phyloP scores from a whole-genome alignment of 1,140 invertebrate genomes.

The Musca domestica region DNA sequence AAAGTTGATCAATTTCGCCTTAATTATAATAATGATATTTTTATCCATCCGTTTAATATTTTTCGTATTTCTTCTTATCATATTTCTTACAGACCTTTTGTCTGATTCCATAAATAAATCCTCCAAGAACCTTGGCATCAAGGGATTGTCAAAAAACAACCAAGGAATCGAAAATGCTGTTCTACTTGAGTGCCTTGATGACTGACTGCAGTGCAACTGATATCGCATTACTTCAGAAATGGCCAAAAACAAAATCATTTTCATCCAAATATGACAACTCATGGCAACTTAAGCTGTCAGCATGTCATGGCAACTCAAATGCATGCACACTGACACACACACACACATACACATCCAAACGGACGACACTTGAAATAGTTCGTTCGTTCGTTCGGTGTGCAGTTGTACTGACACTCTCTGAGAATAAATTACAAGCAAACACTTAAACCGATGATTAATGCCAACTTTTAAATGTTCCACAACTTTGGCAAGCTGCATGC shows the following conservation, averaged over 20 bases:
- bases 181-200: too few relatives aligned
- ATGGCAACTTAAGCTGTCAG: not conserved
- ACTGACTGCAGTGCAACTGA: too few relatives aligned
- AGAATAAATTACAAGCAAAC: not conserved
- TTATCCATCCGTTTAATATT: too few relatives aligned
- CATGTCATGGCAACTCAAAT: constrained; percentile 2
- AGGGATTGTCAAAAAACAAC: constrained; percentile 13
- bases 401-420: not conserved
- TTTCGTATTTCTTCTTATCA: too few relatives aligned
- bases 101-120: too few relatives aligned
- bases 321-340: not conserved
- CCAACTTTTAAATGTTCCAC: not conserved
- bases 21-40: too few relatives aligned
- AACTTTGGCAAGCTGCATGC: too few relatives aligned
- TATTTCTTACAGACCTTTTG: too few relatives aligned
- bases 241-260: not conserved
- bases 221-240: not conserved
- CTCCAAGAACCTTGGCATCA: not conserved
- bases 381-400: too few relatives aligned
- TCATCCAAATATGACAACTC: constrained; percentile 3
- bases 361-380: too few relatives aligned
- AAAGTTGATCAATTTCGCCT: too few relatives aligned
- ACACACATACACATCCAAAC: not conserved
- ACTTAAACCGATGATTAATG: constrained; percentile 10
- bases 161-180: too few relatives aligned